A percentile compares a stretch with the other conserved stretches of the same genome.
Conservation (phyloP, 2,888 invertebrate genomes). For the Stramonita haemastoma region DNA sequence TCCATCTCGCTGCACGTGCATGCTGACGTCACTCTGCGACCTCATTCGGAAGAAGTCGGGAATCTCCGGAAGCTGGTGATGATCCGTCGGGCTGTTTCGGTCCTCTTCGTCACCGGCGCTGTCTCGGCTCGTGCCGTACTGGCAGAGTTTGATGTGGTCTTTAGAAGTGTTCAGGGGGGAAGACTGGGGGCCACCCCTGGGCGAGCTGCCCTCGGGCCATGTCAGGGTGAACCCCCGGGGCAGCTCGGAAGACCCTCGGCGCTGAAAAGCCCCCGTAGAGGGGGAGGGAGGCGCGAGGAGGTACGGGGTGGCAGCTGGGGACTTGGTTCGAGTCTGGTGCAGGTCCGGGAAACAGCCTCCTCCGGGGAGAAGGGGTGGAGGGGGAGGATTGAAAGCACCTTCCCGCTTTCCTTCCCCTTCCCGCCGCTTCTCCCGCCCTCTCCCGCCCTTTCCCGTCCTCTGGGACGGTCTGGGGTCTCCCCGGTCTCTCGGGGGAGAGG, state of each 20-base stretch:
- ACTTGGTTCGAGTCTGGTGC: background rate
- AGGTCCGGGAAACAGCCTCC: background rate
- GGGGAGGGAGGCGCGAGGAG: background rate
- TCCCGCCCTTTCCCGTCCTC: background rate
- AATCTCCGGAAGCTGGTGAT: background rate
- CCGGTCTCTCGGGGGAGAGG: background rate
- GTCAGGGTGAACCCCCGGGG: background rate
- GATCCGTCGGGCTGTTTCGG: no score
- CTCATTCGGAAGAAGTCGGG: constrained; percentile 2
- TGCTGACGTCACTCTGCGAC: constrained; percentile 34
- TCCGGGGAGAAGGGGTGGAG: background rate
- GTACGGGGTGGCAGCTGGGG: background rate
- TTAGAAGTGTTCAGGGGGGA: no score
- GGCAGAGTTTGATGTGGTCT: no score
- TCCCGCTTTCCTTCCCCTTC: background rate
- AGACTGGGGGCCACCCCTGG: no score
- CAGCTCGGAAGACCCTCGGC: background rate
- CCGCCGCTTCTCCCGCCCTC: background rate
- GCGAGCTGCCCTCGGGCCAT: background rate
- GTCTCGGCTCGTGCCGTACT: no score
- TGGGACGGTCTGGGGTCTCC: background rate
- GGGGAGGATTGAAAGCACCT: no score
- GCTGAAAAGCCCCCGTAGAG: background rate
- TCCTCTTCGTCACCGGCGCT: background rate
- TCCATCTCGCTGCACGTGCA: constrained; percentile 14